These are phyloP conservation scores for Ladona fulva DNA, from an alignment of 1,140 invertebrate genomes.

Conservation along the genomic window DNA sequence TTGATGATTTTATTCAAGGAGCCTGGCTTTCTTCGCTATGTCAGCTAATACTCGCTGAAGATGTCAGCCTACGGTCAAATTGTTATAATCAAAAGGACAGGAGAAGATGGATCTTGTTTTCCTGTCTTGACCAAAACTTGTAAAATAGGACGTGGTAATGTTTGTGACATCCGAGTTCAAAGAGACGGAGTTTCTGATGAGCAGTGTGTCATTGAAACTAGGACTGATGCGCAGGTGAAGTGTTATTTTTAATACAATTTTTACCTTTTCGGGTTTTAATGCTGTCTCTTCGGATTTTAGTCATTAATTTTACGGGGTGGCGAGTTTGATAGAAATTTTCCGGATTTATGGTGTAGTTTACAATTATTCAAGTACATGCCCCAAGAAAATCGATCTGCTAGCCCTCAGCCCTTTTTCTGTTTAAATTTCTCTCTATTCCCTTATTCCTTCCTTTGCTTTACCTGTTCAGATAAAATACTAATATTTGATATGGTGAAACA, in stretches of 20 bases:
- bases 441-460: no score
- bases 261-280: background rate
- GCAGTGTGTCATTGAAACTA: background rate
- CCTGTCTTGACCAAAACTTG: background rate
- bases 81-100: background rate
- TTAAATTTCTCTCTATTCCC: no score
- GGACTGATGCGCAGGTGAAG: background rate
- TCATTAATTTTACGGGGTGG: background rate
- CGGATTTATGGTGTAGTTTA: background rate
- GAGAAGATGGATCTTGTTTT: background rate
- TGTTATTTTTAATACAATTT: background rate
- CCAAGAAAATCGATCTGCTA: no score
- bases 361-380: no score
- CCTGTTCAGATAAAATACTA: no score
- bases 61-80: background rate
- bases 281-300: background rate
- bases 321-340: background rate
- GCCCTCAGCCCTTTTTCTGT: no score
- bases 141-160: background rate
- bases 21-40: no score
- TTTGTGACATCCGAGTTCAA: background rate
- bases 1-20: no score
- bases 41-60: no score
- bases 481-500: no score
- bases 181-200: background rate